Evolutionary conservation across 2,888 invertebrate genomes (phyloP), one percentile per base, ranked within the genome.

Genomic region (Amphipyra berbera): DNA sequence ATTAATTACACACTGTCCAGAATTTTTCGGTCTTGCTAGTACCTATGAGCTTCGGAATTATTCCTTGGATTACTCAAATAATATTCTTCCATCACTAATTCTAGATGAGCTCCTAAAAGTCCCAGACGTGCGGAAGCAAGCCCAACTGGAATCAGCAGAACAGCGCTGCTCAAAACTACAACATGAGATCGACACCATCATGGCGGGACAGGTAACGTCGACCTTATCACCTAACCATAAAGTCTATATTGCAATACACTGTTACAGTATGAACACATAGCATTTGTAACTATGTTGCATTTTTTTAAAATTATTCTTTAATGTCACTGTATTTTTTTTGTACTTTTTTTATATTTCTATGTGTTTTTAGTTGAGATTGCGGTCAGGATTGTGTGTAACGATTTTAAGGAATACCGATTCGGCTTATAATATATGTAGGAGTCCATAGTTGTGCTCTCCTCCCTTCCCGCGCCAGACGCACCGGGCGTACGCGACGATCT

Each of bases 71-170:
- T 21, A 21, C 1, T 21, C 21, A 21, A 21, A 21, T 21, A 21
- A 30, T 30, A 7, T 30, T 30, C 6, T 30, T 7, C 2, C 37
- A 37, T n/a, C 13, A 14, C 13, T 6, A 1, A 30, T 86, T 88
- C 4, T 88, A 95, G 95, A 88, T 66, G 93, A 94, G 71, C 84
- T 95, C 8, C 85, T 90, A 10, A 94, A 95, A 82, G 94, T 94
- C 1, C 93, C 94, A 0, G 95, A 95, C 57, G 92, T 95, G 0
- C 82, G 94, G n/a, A 95, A 94, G 47, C 91, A 93, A 58, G 87
- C 90, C 0, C 90, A 94, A 61, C 81, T 95, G 1, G 95, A 94
- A 62, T 89, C 94, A 0, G 93, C 95, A 0, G 91, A 95, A 54
- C 90, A 88, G 61, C 82, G 95, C 2, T 93, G 93, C 62, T 82